These are phyloP conservation scores for Periphyllus acericola DNA, from an alignment of 2,888 invertebrate species.

Conservation along the genomic window DNA sequence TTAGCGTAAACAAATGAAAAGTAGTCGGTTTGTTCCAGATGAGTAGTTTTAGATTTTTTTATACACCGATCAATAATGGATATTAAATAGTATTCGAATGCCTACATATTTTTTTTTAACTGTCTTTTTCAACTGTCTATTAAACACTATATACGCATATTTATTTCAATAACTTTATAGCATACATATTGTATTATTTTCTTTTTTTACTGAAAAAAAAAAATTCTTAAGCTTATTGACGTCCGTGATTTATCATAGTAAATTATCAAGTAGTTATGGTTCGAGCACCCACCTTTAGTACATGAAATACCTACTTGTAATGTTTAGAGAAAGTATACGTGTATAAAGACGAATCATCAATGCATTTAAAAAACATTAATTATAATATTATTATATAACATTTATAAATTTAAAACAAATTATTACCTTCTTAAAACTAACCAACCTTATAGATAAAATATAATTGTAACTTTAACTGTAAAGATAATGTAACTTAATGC, in stretches of 20 bases:
- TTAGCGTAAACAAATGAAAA: conserved; percentile 29
- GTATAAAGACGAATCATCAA: not conserved
- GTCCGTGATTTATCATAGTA: not conserved
- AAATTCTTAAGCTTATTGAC: not conserved
- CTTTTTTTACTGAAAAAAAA: not conserved
- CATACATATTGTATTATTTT: not conserved
- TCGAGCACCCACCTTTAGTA: not conserved
- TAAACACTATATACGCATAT: not conserved
- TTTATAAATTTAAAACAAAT: too few species aligned
- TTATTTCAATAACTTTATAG: not conserved
- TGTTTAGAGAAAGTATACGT: not conserved
- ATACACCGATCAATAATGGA: conserved; percentile 1
- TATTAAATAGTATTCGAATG: not conserved
- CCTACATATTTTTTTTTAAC: not conserved
- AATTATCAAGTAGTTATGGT: not conserved
- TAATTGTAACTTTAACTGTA: too few species aligned
- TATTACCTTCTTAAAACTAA: too few species aligned
- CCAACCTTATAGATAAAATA: too few species aligned
- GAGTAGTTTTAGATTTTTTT: conserved; percentile 15
- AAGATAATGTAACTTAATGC: too few species aligned
- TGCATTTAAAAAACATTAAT: not conserved
- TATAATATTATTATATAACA: too few species aligned
- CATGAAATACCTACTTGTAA: not conserved
- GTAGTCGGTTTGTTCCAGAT: conserved; percentile 10
- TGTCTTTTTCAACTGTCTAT: not conserved